Percentiles rank a stretch among this genome's conserved stretches.
These are phyloP conservation scores for Dendrolimus pini DNA, from an alignment of 2,888 invertebrate species.

Conservation along the genomic window DNA sequence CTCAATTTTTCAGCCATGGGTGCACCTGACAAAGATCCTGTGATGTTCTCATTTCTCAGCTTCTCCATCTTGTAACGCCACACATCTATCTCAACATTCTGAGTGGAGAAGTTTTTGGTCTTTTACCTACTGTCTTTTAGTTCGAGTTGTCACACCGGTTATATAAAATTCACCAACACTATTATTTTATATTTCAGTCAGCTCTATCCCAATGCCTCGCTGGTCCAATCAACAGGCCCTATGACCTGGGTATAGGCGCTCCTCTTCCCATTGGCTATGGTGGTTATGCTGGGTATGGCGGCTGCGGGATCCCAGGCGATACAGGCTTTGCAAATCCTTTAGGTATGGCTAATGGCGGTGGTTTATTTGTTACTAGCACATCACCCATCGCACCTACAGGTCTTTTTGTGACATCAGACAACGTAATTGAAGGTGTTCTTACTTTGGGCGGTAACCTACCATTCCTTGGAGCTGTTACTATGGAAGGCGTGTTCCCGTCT, in stretches of 20 bases:
- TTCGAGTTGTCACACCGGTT: too few species aligned
- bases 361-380: constrained; percentile 21
- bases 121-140: too few species aligned
- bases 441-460: constrained; percentile 23
- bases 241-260: constrained; percentile 5
- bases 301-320: constrained; percentile 3
- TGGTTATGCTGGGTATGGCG: constrained; percentile 4
- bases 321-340: not conserved
- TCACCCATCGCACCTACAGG: constrained; percentile 36
- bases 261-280: constrained; percentile 8
- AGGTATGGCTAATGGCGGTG: constrained; percentile 18
- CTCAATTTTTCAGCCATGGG: too few species aligned
- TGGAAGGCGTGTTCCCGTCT: constrained; percentile 26
- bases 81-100: too few species aligned
- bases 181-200: not conserved
- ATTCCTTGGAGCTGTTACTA: constrained; percentile 23
- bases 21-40: too few species aligned
- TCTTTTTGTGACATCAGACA: constrained; percentile 25
- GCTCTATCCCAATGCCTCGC: constrained; percentile 1
- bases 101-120: too few species aligned
- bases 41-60: too few species aligned
- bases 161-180: too few species aligned
- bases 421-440: constrained; percentile 25
- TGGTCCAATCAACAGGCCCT: constrained; percentile 3
- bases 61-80: too few species aligned